These are phyloP conservation scores for Tenthredo scrophulariae DNA, from an alignment of 2,888 invertebrate species.

Conservation along the genomic window DNA sequence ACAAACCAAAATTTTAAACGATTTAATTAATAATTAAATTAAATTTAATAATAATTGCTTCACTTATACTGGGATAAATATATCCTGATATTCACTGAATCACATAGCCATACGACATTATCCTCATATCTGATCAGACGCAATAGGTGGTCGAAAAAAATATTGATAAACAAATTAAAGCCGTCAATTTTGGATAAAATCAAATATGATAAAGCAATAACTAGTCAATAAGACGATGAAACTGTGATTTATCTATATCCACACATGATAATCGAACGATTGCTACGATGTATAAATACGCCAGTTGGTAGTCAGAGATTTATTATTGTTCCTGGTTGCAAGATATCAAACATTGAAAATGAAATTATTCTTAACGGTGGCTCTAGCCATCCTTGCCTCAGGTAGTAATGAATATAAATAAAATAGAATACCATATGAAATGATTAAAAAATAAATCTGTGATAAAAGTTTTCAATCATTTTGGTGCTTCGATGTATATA, in stretches of 20 bases:
- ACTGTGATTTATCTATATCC: background rate
- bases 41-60: too few relatives aligned
- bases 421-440: background rate
- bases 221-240: background rate
- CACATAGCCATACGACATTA: background rate
- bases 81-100: too few relatives aligned
- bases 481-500: background rate
- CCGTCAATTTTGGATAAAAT: constrained; percentile 1
- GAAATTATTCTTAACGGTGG: constrained; percentile 18
- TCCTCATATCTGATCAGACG: background rate
- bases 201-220: background rate
- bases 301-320: background rate
- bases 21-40: too few relatives aligned
- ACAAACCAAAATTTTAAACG: background rate
- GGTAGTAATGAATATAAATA: background rate
- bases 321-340: background rate
- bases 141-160: background rate
- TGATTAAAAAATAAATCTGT: background rate
- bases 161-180: constrained; percentile 5
- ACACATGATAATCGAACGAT: background rate
- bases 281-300: background rate
- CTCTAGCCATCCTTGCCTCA: constrained; percentile 27
- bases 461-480: background rate
- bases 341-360: background rate
- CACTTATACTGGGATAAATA: too few relatives aligned